phyloP scores from a whole-genome alignment of 2,888 invertebrate genomes.

The Miltochrista miniata region DNA sequence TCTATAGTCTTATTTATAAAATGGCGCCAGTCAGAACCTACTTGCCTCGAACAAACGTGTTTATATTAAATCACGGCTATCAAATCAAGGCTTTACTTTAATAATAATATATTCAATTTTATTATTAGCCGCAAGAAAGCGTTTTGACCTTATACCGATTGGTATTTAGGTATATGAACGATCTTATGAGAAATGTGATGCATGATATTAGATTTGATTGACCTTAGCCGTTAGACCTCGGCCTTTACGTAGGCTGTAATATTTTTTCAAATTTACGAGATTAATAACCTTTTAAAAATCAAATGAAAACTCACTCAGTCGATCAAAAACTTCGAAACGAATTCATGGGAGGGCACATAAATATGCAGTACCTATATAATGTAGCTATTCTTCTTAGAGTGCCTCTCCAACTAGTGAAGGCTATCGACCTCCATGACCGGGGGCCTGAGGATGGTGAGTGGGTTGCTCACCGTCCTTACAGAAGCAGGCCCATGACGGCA shows the following conservation, averaged over 20 bases:
- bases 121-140: neutral
- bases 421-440: too few relatives aligned
- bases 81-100: constrained; percentile 5
- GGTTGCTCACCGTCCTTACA: too few relatives aligned
- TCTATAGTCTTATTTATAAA: too few relatives aligned
- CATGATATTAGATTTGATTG: neutral
- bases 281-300: neutral
- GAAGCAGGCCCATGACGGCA: too few relatives aligned
- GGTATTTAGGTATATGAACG: neutral
- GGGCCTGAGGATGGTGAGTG: too few relatives aligned
- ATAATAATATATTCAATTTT: constrained; percentile 1
- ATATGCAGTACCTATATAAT: too few relatives aligned
- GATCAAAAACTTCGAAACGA: too few relatives aligned
- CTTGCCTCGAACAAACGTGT: constrained; percentile 2
- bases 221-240: neutral
- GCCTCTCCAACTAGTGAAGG: too few relatives aligned
- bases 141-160: neutral
- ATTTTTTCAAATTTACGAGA: neutral
- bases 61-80: constrained; percentile 3
- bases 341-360: too few relatives aligned
- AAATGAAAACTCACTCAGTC: too few relatives aligned
- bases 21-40: neutral
- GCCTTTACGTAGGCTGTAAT: too few relatives aligned
- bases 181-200: constrained; percentile 1
- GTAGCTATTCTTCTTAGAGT: too few relatives aligned